A percentile compares a stretch with the other conserved stretches of the same genome.
These are phyloP conservation scores for Aplodontia rufa DNA, from an alignment of 2,113 vertebrate species.

Conservation along the genomic window DNA sequence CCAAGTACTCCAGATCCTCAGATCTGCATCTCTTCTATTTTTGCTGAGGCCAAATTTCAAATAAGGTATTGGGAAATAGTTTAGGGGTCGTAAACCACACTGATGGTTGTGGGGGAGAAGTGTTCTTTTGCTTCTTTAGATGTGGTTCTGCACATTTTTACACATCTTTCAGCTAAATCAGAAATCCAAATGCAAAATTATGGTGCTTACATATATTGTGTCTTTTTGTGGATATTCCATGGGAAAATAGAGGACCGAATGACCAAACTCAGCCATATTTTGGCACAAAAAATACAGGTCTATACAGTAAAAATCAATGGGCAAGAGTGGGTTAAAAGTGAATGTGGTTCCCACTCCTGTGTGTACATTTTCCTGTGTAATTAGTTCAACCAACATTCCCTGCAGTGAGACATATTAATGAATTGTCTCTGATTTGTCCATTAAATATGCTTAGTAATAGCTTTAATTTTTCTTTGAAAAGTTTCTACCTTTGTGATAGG, in stretches of 20 bases:
- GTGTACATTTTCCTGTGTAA: neutral
- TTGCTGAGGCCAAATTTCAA: neutral
- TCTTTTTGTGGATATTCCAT: neutral
- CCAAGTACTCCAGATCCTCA: conserved; percentile 56
- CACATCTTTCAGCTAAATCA: conserved; percentile 58
- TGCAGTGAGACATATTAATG: no score
- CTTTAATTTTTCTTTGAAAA: neutral
- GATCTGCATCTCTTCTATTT: conserved; percentile 3
- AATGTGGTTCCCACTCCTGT: neutral
- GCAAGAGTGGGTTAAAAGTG: neutral
- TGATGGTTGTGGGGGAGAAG: neutral
- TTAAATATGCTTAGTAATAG: neutral
- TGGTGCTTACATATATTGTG: neutral
- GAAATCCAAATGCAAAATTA: conserved; percentile 64
- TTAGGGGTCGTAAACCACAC: conserved; percentile 46
- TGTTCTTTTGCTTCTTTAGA: conserved; percentile 56
- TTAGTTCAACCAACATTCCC: neutral
- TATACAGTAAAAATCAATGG: neutral
- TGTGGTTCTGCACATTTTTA: conserved; percentile 68
- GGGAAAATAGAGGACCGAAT: neutral
- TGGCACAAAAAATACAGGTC: neutral
- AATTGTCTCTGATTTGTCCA: neutral
- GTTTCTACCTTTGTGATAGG: neutral
- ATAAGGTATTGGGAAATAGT: conserved; percentile 7
- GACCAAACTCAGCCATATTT: neutral